A percentile compares a stretch with the other conserved stretches of the same genome.
These are phyloP conservation scores for Selene dorsalis DNA, from an alignment of 2,797 vertebrate genomes.

Conservation along the genomic window DNA sequence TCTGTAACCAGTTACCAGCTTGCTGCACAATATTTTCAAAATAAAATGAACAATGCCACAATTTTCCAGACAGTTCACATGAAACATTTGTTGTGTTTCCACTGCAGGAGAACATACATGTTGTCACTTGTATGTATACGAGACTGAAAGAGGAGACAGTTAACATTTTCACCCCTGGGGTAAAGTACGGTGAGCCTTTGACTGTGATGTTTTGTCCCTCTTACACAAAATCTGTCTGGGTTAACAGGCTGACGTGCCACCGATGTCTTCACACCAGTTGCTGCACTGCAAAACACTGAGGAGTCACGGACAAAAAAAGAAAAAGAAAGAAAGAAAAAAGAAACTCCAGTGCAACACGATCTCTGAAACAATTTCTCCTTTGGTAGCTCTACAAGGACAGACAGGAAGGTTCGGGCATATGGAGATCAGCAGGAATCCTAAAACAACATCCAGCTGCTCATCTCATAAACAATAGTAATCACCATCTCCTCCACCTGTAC, in stretches of 20 bases:
- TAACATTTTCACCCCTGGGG: constrained; percentile 38
- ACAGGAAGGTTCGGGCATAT: constrained; percentile 20
- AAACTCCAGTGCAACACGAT: constrained; percentile 24
- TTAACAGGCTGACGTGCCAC: constrained; percentile 35
- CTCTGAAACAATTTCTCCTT: constrained; percentile 50
- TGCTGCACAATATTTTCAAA: constrained; percentile 10
- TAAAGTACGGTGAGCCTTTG: constrained; percentile 25
- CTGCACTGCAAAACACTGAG: background rate
- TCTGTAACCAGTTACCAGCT: constrained; percentile 16
- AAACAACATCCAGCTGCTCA: constrained; percentile 62
- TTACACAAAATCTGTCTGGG: constrained; percentile 44
- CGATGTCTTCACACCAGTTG: constrained; percentile 35
- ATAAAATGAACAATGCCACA: background rate
- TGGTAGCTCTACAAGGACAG: constrained; percentile 45
- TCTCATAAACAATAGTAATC: constrained; percentile 65
- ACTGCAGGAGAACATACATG: constrained; percentile 2
- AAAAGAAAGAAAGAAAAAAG: background rate
- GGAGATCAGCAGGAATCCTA: constrained; percentile 50
- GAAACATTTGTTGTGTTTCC: constrained; percentile 4
- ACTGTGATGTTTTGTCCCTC: constrained; percentile 31
- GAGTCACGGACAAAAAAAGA: constrained; percentile 4
- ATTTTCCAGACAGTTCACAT: constrained; percentile 20
- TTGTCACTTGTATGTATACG: constrained; percentile 34
- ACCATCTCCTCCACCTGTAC: constrained; percentile 51
- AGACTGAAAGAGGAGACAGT: constrained; percentile 25